Evolutionary conservation across 2,797 vertebrate genomes (phyloP).

Genomic region (Leucoraja ocellata): DNA sequence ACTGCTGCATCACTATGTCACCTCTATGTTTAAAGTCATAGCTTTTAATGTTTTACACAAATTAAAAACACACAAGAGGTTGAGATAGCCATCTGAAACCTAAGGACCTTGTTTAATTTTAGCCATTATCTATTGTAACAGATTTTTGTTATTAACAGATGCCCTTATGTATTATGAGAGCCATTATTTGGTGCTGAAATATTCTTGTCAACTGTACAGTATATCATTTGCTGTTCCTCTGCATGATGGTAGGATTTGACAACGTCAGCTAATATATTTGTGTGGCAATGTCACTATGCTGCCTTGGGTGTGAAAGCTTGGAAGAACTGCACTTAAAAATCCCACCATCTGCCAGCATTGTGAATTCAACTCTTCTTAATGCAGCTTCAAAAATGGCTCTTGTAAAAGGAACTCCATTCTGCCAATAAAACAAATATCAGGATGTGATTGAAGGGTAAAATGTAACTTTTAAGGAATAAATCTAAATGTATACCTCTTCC

Average conservation of each 20-base stretch:
- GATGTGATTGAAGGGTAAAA: not conserved
- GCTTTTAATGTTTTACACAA: not conserved
- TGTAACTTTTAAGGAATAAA: not conserved
- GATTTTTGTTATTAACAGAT: constrained; percentile 11
- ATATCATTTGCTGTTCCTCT: not conserved
- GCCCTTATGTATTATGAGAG: not conserved
- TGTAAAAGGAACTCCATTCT: not conserved
- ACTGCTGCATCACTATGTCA: no score
- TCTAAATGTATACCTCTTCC: not conserved
- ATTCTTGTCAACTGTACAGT: not conserved
- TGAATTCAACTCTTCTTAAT: not conserved
- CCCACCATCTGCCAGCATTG: not conserved
- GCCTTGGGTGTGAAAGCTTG: not conserved
- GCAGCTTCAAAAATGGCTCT: not conserved
- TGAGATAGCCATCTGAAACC: not conserved
- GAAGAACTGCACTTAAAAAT: not conserved
- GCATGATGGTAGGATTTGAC: not conserved
- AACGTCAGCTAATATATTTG: constrained; percentile 5
- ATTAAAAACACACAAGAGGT: not conserved
- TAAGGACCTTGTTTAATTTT: not conserved
- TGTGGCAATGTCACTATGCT: constrained; percentile 13
- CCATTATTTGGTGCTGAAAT: not conserved
- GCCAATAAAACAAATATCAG: not conserved
- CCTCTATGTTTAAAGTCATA: no score
- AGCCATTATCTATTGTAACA: not conserved